Evolutionary conservation across 2,113 vertebrate genomes (phyloP), one percentile per base, ranked within the genome.

Genomic region (Tylochromis polylepis): DNA sequence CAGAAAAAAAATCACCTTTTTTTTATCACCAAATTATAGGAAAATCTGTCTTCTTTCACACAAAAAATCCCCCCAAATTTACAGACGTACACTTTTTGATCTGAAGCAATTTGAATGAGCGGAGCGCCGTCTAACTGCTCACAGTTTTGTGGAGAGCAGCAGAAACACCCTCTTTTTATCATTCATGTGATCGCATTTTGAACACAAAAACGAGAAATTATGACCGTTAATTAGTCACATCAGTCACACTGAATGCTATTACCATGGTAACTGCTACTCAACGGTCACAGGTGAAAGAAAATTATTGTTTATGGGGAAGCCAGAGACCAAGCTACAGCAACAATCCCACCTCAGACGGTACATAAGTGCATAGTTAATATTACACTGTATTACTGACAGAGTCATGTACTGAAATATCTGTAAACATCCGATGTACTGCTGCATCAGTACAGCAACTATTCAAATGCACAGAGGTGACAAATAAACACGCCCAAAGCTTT

Each of bases 11-110:
- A 14, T 11, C n/a, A n/a, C n/a, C n/a, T 38, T 38, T 38, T 38
- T 38, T 36, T 3, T 0, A 38, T 65, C 1, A 65, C 4, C 1
- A 65, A 65, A 65, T 65, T 65, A 11, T 14, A 38, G 34, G 0
- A 65, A 22, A 65, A 14, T 3, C 3, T 67, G 41, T 43, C 11
- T 43, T 67, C 0, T 67, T 38, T 67, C 20, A 67, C 38, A 41
- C 6, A 5, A 67, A 67, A 67, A 14, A 41, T 8, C 2, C 14
- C 34, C 62, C 20, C 34, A 67, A 22, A 67, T 1, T 12, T 65
- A 38, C 34, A n/a, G 11, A 65, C 12, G 0, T 14, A 41, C 62
- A 67, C 20, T 14, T 67, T 67, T 67, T 67, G 1, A 41, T 67
- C 62, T 67, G 62, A 38, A 67, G 62, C 62, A 67, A 38, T 67